Evolutionary conservation across 2,113 vertebrate species (phyloP).

Genomic region (Ploceus nigricollis): DNA sequence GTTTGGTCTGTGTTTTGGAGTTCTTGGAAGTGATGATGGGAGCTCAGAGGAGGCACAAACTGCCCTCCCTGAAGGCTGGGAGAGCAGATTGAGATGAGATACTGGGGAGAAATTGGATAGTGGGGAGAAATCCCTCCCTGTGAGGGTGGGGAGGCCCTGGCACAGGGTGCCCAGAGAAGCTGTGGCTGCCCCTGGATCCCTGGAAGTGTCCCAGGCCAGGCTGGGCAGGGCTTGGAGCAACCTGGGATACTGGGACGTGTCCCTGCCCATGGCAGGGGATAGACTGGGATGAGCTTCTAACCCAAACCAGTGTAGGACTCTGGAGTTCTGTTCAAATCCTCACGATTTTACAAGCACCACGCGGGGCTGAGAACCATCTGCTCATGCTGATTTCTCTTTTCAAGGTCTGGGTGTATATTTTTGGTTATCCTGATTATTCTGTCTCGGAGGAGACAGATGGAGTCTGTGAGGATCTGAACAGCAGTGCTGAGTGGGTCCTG

Average conservation of each 20-base stretch:
- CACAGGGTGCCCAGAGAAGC: background rate
- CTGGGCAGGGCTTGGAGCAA: rapidly evolving
- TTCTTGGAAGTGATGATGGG: background rate
- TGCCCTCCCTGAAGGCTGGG: background rate
- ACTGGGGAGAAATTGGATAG: background rate
- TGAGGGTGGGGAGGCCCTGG: rapidly evolving
- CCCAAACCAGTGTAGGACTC: background rate
- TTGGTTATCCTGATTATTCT: background rate
- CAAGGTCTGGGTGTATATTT: background rate
- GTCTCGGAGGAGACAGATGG: background rate
- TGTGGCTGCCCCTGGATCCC: background rate
- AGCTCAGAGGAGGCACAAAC: background rate
- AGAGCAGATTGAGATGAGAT: background rate
- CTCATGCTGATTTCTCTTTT: background rate
- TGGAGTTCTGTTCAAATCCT: background rate
- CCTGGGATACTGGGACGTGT: background rate
- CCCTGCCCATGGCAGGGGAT: background rate
- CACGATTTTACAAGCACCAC: background rate
- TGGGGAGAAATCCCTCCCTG: background rate
- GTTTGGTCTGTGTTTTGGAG: background rate
- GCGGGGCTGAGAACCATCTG: background rate
- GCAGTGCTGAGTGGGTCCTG: background rate
- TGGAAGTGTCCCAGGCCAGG: background rate
- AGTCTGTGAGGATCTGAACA: background rate
- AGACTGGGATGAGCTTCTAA: background rate